phyloP scores from a whole-genome alignment of 2,113 vertebrate genomes.

The Phasianus colchicus region DNA sequence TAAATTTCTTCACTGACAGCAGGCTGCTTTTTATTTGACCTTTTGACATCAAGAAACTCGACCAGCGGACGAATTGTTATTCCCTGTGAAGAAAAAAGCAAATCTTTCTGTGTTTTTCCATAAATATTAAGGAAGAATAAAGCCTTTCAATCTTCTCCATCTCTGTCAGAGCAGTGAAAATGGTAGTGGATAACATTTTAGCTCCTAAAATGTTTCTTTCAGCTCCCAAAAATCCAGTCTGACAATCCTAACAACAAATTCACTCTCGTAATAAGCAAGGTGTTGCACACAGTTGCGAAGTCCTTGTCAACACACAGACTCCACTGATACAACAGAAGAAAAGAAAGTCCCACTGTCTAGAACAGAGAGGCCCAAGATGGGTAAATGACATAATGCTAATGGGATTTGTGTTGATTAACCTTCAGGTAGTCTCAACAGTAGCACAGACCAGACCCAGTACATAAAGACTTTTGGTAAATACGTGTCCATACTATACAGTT shows the following conservation, averaged over 20 bases:
- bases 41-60: conserved; percentile 92
- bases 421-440: background rate
- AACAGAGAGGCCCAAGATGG: background rate
- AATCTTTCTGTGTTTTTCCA: background rate
- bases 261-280: background rate
- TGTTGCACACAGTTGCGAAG: background rate
- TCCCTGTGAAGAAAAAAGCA: conserved; percentile 79
- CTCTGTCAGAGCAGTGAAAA: background rate
- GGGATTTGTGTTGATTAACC: background rate
- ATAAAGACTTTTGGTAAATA: background rate
- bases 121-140: background rate
- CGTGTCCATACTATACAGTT: background rate
- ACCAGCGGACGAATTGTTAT: conserved; percentile 96
- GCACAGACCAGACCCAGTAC: background rate
- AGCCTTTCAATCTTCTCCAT: background rate
- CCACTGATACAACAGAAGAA: background rate
- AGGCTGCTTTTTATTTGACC: conserved; percentile 89
- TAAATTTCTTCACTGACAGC: conserved; percentile 94
- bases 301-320: background rate
- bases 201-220: background rate
- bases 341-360: background rate
- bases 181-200: background rate
- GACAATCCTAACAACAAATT: background rate
- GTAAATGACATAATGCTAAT: background rate
- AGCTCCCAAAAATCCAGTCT: background rate